These are phyloP conservation scores for Drosophila affinis DNA, from an alignment of 2,888 invertebrate species.

Conservation along the genomic window DNA sequence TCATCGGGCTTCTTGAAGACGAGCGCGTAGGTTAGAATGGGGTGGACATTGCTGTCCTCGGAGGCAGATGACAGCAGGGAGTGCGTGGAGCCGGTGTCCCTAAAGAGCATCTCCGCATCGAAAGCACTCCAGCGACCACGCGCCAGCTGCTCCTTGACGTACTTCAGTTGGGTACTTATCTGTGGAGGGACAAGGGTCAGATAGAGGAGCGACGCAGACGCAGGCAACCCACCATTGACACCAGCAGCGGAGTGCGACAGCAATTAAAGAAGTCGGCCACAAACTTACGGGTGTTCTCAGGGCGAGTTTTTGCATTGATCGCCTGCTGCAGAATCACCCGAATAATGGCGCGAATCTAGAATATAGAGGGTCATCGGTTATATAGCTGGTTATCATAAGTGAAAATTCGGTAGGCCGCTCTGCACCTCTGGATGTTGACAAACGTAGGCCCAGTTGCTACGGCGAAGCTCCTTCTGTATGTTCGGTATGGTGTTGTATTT, in stretches of 20 bases:
- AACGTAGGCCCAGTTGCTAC: constrained; percentile 61
- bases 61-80: constrained; percentile 66
- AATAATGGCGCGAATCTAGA: constrained; percentile 74
- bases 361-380: neutral
- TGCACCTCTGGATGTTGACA: constrained; percentile 63
- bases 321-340: constrained; percentile 72
- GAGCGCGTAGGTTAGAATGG: constrained; percentile 66
- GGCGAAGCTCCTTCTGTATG: constrained; percentile 64
- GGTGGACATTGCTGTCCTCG: constrained; percentile 51
- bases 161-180: constrained; percentile 69
- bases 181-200: constrained; percentile 13
- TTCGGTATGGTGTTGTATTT: constrained; percentile 48
- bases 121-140: constrained; percentile 66
- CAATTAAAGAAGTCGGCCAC: constrained; percentile 69
- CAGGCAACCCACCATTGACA: constrained; percentile 50
- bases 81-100: constrained; percentile 63
- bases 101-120: constrained; percentile 68
- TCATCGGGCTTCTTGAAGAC: constrained; percentile 67
- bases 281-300: constrained; percentile 61
- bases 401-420: neutral
- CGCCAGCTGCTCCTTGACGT: constrained; percentile 62
- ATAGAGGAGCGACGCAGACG: too few species aligned
- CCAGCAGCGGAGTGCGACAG: constrained; percentile 54
- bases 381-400: too few species aligned
- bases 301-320: constrained; percentile 59